Evolutionary conservation across 2,113 vertebrate species (phyloP), one percentile per base, ranked within the genome.

Genomic region (Lepus americanus): DNA sequence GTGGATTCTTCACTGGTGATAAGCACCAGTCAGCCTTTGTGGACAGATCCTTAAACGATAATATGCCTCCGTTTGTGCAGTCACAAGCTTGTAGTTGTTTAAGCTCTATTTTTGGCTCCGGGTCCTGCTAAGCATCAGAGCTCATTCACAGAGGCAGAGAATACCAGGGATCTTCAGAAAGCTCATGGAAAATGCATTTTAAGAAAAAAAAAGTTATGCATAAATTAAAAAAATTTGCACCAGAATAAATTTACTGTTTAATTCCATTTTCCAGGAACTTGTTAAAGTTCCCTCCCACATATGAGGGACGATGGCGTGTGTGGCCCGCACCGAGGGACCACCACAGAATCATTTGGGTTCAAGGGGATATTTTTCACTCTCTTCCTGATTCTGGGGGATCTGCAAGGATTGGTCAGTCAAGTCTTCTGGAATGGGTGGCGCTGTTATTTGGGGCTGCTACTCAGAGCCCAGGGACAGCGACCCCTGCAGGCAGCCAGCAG

Each of bases 281-380:
- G 55, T 59, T 59, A 20, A 59, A 59, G 55, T 59, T 59, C 55
- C 55, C 13, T 5, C 19, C 55, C 55, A 44, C 44, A 59, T 86
- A 61, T 36, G 89, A 25, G 74, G 59, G 94, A 96, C 74, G 39
- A 49, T 90, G 73, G 5, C 82, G 92, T 76, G 94, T 73, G 27
- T 85, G 23, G 44, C 59, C 2, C 91, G 69, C 78, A 49, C 29
- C 25, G n/a, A 22, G 49, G 85, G 94, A 92, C 39, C 55, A 44
- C 92, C 44, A 64, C 61, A n/a, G 51, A 7, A 77, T 77, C 74
- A 78, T 67, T 27, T 94, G 39, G 20, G 67, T 93, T 78, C 92
- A 69, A 76, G 63, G 53, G 74, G 93, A 94, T 92, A 53, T 78
- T 93, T 92, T 95, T 90, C 82, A 67, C 89, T 93, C 85, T 96